These are phyloP conservation scores for Cyphomyrus plagiostoma DNA, from an alignment of 2,113 vertebrate species.

Conservation along the genomic window DNA sequence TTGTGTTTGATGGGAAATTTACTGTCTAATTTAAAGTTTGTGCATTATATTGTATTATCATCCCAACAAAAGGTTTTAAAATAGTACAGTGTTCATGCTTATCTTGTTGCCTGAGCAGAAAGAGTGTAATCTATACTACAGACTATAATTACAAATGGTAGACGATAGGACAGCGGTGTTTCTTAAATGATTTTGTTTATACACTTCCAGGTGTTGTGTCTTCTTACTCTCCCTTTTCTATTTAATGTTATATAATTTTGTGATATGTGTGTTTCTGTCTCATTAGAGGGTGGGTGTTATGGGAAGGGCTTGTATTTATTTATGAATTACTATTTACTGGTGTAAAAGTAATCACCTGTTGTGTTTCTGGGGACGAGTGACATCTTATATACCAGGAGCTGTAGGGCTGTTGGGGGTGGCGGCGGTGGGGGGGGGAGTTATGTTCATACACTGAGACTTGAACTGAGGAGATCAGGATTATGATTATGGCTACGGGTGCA, in stretches of 20 bases:
- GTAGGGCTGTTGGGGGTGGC: not conserved
- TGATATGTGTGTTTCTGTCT: not conserved
- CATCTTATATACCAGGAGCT: not conserved
- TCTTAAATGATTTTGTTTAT: not conserved
- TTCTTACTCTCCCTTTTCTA: not conserved
- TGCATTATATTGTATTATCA: not conserved
- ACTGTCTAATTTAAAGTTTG: not conserved
- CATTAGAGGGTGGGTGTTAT: not conserved
- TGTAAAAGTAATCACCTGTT: not conserved
- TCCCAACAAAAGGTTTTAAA: not conserved
- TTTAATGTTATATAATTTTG: conserved; percentile 6
- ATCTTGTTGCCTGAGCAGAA: not conserved
- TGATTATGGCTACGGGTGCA: not conserved
- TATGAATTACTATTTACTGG: not conserved
- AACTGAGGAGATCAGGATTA: not conserved
- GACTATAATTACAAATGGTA: not conserved
- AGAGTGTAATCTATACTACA: not conserved
- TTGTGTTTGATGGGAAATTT: conserved; percentile 16
- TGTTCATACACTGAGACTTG: not conserved
- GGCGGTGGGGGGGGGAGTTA: not conserved
- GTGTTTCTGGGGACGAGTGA: not conserved
- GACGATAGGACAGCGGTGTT: not conserved
- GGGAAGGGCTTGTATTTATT: not conserved
- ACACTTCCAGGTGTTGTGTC: not conserved
- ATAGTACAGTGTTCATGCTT: not conserved